These are phyloP conservation scores for Apteryx mantelli DNA, from an alignment of 2,113 vertebrate species.

Conservation along the genomic window DNA sequence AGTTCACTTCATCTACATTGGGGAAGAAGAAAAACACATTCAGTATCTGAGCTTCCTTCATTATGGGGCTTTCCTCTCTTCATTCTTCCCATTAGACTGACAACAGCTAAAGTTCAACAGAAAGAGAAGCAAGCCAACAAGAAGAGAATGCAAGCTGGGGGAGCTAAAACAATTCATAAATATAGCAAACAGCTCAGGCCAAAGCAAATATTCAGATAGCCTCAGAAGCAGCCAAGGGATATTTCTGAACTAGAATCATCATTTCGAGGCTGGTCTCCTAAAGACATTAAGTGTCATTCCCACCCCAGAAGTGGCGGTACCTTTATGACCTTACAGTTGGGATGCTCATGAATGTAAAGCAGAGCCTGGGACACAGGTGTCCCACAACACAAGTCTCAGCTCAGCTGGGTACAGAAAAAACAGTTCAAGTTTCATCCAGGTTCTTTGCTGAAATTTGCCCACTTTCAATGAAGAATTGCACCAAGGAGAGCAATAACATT, in stretches of 20 bases:
- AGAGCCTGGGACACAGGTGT: background rate
- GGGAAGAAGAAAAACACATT: background rate
- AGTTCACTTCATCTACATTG: constrained; percentile 81
- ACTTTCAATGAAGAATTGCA: background rate
- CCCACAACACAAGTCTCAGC: background rate
- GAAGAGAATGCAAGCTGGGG: background rate
- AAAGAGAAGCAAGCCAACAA: background rate
- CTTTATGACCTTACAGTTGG: background rate
- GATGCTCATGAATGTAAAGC: background rate
- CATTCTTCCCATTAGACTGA: rapidly evolving
- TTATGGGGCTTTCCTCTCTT: background rate
- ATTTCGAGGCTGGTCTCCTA: rapidly evolving
- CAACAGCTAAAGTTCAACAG: background rate
- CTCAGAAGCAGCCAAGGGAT: background rate
- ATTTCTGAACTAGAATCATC: rapidly evolving
- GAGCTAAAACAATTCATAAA: background rate
- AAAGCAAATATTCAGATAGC: background rate
- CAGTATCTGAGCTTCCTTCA: background rate
- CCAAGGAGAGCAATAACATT: background rate
- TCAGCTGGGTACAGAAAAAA: background rate
- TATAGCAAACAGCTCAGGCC: background rate
- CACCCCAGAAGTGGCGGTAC: background rate
- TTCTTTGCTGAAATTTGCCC: background rate
- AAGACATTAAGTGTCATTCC: background rate
- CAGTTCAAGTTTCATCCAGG: background rate